Base-by-base conservation (phyloP, 2,888 invertebrate species). In the Nematopogon swammerdamellus region DNA sequence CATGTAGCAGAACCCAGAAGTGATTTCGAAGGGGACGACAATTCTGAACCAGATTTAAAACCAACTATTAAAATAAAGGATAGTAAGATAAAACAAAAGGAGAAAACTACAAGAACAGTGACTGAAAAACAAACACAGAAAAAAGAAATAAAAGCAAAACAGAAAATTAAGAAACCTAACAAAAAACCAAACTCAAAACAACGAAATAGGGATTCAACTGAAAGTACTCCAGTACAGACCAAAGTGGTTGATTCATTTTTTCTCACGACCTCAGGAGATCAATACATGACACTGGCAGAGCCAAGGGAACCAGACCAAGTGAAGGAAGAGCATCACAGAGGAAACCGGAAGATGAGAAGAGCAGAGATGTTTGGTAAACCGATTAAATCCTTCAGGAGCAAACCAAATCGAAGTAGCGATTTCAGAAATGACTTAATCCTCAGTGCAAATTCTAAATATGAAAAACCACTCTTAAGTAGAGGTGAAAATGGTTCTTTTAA, bases 231-330 rank as follows among this genome's bases (percentile, higher is more conserved):
- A 18, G 42, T 54, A 49, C 63, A 61, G 8, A 63, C 57, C 18
- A 76, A 73, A 62, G 62, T 71, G 36, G 72, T 71, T 4, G 80
- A 80, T 62, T 72, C 79, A 29, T 80, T 80, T 59, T 80, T 80
- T 54, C 68, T 72, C 20, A 80, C 76, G 14, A 60, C 72, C 17
- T 65, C 69, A 1, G 80, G 80, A 16, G 75, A 68, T 48, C 76
- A 69, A 53, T 80, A 80, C 50, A 65, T 79, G 64, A 72, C 80
- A 18, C 55, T 80, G 11, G 73, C 69, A 18, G 75, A 79, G 52
- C 73, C 74, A 1, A 68, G 76, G 51, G 64, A 62, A 49, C 75
- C 77, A 0, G 80, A 80, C 61, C 76, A 77, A 59, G 53, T 79
- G 0, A 77, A 75, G 63, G 75, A 72, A 42, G 62, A 65, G 10